These are phyloP conservation scores for Hyphantria cunea DNA, from an alignment of 1,140 invertebrate species.

Conservation along the genomic window DNA sequence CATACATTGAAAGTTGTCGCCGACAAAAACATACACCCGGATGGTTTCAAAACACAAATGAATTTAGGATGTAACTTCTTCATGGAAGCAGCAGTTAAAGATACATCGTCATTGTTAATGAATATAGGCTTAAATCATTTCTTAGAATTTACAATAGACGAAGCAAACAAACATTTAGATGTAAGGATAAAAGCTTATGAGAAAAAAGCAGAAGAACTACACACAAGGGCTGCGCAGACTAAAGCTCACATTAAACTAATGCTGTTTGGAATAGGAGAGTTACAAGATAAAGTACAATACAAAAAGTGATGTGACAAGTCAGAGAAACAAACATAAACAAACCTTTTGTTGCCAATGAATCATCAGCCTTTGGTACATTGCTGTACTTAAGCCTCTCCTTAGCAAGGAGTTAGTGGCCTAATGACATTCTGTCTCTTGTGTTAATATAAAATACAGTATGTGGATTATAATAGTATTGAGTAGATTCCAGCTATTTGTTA, in stretches of 20 bases:
- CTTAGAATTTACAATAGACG: constrained; percentile 87
- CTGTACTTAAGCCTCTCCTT: too few species aligned
- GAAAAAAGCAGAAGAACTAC: constrained; percentile 83
- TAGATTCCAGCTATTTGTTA: too few species aligned
- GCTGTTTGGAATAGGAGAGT: constrained; percentile 84
- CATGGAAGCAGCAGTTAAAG: constrained; percentile 86
- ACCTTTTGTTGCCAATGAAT: too few species aligned
- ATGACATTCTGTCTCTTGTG: too few species aligned
- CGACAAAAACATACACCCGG: constrained; percentile 73
- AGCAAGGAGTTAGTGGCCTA: too few species aligned
- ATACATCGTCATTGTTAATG: constrained; percentile 87
- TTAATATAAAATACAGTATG: too few species aligned
- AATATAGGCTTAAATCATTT: constrained; percentile 89
- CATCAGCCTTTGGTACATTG: too few species aligned
- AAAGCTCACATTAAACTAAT: constrained; percentile 92
- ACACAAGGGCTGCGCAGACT: constrained; percentile 85
- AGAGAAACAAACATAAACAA: too few species aligned
- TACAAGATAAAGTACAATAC: constrained; percentile 51
- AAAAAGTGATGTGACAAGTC: neutral
- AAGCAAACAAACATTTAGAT: constrained; percentile 88
- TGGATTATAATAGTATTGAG: too few species aligned
- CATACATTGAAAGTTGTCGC: constrained; percentile 83
- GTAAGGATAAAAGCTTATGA: constrained; percentile 86
- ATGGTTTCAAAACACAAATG: constrained; percentile 89
- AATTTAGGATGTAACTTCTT: constrained; percentile 90